Conservation (phyloP, 2,888 invertebrate species). For the Allophyes oxyacanthae region DNA sequence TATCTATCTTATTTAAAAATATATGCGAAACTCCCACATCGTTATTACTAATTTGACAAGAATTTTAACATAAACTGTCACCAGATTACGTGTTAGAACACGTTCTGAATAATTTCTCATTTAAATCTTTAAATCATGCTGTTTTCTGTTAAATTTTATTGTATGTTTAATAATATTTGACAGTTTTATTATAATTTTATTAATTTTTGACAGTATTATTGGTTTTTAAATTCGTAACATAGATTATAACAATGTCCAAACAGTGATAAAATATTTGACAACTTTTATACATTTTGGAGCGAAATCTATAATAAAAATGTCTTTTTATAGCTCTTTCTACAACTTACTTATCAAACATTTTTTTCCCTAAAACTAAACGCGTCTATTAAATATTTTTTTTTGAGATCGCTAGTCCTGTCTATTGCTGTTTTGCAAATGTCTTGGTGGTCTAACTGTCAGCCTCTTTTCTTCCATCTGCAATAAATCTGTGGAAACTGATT, state of each 20-base stretch:
- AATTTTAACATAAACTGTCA: constrained; percentile 25
- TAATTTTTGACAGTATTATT: constrained; percentile 23
- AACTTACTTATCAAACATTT: no score
- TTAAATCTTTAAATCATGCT: constrained; percentile 16
- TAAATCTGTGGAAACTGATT: no score
- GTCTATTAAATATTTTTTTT: no score
- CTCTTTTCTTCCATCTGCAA: no score
- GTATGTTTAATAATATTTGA: constrained; percentile 10
- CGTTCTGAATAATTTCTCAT: constrained; percentile 19
- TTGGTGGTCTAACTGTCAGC: no score
- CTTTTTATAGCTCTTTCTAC: no score
- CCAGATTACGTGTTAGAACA: constrained; percentile 13
- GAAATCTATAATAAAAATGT: not conserved
- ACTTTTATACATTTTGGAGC: not conserved
- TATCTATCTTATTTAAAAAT: constrained; percentile 15
- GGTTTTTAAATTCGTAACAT: constrained; percentile 1
- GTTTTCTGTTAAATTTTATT: constrained; percentile 16
- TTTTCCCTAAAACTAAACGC: no score
- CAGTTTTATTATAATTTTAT: constrained; percentile 17
- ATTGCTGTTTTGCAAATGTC: no score
- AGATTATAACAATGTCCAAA: not conserved
- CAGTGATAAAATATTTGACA: not conserved
- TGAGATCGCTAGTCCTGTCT: no score
- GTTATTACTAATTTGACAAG: constrained; percentile 17
- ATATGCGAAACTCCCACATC: constrained; percentile 14